These are phyloP conservation scores for Thymallus thymallus DNA, from an alignment of 2,113 vertebrate genomes.

Conservation along the genomic window DNA sequence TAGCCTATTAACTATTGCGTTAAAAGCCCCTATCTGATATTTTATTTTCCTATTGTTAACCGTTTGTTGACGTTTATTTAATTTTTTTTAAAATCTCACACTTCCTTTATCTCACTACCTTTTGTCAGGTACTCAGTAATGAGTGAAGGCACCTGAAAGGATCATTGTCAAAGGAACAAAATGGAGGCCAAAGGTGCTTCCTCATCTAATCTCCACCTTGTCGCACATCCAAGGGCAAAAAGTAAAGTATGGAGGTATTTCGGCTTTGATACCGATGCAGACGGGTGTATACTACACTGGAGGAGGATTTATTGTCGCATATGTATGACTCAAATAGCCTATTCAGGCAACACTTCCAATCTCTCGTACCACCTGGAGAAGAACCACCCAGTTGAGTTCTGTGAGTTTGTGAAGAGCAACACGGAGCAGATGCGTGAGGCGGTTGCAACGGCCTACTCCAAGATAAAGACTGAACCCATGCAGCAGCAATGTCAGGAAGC, in stretches of 20 bases:
- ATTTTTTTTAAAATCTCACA: too few species aligned
- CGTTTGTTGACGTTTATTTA: constrained; percentile 13
- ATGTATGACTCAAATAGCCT: constrained; percentile 87
- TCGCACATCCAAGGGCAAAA: constrained; percentile 87
- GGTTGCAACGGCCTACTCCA: constrained; percentile 78
- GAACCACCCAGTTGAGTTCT: constrained; percentile 84
- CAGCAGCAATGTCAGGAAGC: constrained; percentile 72
- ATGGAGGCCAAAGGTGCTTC: constrained; percentile 82
- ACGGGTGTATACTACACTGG: constrained; percentile 89
- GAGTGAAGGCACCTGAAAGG: constrained; percentile 67
- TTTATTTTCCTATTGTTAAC: neutral
- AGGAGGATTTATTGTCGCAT: constrained; percentile 87
- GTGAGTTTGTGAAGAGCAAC: constrained; percentile 85
- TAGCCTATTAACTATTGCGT: neutral
- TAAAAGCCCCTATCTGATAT: neutral
- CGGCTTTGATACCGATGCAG: constrained; percentile 86
- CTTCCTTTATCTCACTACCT: constrained; percentile 79
- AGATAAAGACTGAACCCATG: constrained; percentile 73
- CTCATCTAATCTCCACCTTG: constrained; percentile 82
- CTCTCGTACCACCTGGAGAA: constrained; percentile 89
- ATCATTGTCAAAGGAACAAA: constrained; percentile 67
- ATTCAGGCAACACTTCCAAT: constrained; percentile 90
- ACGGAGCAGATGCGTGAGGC: constrained; percentile 84
- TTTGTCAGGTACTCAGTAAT: constrained; percentile 79
- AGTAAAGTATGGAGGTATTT: constrained; percentile 95